Base-by-base conservation (phyloP, 2,888 invertebrate genomes). In the Crepidodera aurea region DNA sequence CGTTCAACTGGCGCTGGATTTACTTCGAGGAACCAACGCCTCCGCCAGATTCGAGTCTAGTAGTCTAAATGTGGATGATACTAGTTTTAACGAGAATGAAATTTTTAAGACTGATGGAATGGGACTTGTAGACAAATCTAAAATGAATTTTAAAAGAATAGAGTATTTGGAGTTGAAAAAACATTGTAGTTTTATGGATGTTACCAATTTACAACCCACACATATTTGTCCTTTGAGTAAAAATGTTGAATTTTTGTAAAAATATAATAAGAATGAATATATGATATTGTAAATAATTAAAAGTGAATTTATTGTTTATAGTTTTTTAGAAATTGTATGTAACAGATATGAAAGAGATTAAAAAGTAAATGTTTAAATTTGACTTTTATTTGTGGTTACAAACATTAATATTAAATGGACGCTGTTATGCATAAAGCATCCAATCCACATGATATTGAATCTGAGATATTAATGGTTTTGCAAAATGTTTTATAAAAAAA, bases 171-270 rank as follows among this genome's bases (percentile, higher is more conserved):
- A 58, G 27, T 3, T 50, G 13, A 25, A 51, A 40, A 48, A 51
- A 37, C 48, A 64, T 39, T 63, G 67, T 37, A 65, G 65, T 57
- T 73, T 65, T 44, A 64, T 68, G 5, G 69, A 71, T 42, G 70
- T 73, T 5, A 68, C 71, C 34, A 71, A 62, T 50, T 53, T 75
- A 16, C 71, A 72, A 51, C 75, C 73, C 10, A 73, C 71, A 7
- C 75, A 75, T 57, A 72, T 71, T 18, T 75, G 75, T 57, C 74
- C 73, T 4, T 58, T 72, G 32, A 71, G 57, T 13, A 37, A 55
- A 27, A 51, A 54, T 40, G 37, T 25, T 16, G 37, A 55, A 27
- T 53, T 61, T 27, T 50, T 58, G 37, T 55, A 54, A 37, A 58
- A 46, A 22, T 34, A n/a, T 15, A 1, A n/a, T 10, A 10, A 32